Conservation (phyloP, 2,797 vertebrate species). For the Enteromius afrohamiltoni region DNA sequence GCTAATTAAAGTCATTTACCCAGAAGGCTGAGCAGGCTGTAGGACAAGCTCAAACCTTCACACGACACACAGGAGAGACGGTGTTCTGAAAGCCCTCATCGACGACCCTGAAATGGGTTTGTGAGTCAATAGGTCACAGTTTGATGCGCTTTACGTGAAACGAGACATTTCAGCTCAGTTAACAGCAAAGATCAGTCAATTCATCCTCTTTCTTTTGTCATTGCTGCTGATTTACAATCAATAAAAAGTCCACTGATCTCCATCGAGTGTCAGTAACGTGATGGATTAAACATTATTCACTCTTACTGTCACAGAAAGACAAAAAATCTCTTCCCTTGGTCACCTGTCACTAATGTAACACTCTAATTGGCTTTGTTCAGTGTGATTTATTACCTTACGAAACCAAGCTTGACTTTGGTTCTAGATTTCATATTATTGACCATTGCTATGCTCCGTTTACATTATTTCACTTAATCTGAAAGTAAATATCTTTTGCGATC, state of each 20-base stretch:
- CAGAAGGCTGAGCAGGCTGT: constrained; percentile 33
- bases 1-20: constrained; percentile 66
- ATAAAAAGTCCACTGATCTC: background rate
- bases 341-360: background rate
- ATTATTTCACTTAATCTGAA: background rate
- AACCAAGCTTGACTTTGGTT: background rate
- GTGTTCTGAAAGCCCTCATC: background rate
- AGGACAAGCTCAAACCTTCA: constrained; percentile 13
- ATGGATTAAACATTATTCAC: constrained; percentile 5
- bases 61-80: background rate
- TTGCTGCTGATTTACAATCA: constrained; percentile 19
- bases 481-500: background rate
- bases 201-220: background rate
- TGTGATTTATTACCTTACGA: background rate
- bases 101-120: background rate
- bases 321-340: background rate
- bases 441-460: no score
- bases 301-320: background rate
- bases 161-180: constrained; percentile 1
- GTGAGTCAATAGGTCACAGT: background rate
- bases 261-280: background rate
- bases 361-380: background rate
- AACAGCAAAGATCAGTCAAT: background rate
- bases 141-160: background rate
- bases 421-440: background rate